Conservation (phyloP, 2,113 vertebrate genomes). For the Pongo abelii region DNA sequence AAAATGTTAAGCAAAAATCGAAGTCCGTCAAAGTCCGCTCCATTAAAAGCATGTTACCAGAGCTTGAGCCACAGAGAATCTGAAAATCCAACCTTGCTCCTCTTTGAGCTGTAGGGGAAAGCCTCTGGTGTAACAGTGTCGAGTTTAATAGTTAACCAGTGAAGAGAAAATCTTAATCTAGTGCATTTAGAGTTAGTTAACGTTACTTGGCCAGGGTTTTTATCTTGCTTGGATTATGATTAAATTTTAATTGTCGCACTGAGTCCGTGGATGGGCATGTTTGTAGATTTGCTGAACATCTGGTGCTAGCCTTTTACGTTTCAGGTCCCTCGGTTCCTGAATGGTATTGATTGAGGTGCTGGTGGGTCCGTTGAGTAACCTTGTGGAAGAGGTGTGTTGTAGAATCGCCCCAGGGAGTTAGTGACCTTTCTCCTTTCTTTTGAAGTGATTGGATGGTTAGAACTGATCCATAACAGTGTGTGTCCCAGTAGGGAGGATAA, state of each 20-base stretch:
- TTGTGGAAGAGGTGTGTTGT: not conserved
- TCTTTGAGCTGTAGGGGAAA: not conserved
- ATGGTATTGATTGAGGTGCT: not conserved
- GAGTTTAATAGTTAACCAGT: conserved; percentile 68
- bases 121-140: not conserved
- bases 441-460: conserved; percentile 33
- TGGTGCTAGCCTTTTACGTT: not conserved
- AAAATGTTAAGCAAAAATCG: not conserved
- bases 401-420: not conserved
- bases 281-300: not conserved
- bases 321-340: not conserved
- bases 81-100: not conserved
- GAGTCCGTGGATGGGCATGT: not conserved
- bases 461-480: not conserved
- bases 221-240: not conserved
- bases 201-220: not conserved
- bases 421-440: conserved; percentile 54
- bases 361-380: not conserved
- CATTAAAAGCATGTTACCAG: not conserved
- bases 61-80: not conserved
- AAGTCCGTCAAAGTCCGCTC: not conserved
- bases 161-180: not conserved
- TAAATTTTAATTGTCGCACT: not conserved
- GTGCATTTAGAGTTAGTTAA: not conserved
- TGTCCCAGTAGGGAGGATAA: not conserved